Base-by-base conservation (phyloP, 2,888 invertebrate species). In the Sicus ferrugineus region DNA sequence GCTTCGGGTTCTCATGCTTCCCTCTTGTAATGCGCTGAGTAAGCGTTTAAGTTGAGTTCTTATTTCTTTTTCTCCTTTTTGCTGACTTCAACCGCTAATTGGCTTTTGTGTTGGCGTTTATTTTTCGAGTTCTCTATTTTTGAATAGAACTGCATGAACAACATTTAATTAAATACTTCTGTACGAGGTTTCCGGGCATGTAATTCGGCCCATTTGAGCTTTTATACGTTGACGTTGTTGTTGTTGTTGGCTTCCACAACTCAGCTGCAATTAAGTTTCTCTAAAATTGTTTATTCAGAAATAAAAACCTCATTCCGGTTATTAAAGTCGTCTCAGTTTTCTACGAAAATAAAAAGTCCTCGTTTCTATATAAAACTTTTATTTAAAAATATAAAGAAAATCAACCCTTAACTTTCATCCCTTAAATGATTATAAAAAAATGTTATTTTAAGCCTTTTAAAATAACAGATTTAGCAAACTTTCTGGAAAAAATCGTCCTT, bases 91-190 rank as follows among this genome's bases (percentile, higher is more conserved):
- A n/a, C 30, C n/a, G 46, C 66, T 66, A 58, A 67, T 67, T 67
- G 67, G 58, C 67, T 21, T 67, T 48, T 67, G 67, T 59, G 65
- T 65, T 65, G 65, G 65, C 46, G 54, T 54, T 11, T 19, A 30
- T 63, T n/a, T 26, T 50, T 63, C 2, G n/a, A 42, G 9, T 23
- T 23, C 19, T 38, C 34, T n/a, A n/a, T n/a, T n/a, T n/a, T n/a
- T 63, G 42, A 54, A 52, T 52, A 38, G 64, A 31, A 30, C 31
- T 52, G 50, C 50, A 31, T 31, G 34, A 54, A 54, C 23, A 65
- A 52, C 52, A 54, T 52, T 65, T 52, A 65, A 65, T 65, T 65
- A 54, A 65, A 65, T 54, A 65, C 65, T 46, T 65, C 26, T 50
- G 26, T 23, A 30, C 48, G 48, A 64, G 63, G 2, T 26, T 31